Conservation (phyloP, 2,888 invertebrate genomes). For the Psylliodes chrysocephalus region DNA sequence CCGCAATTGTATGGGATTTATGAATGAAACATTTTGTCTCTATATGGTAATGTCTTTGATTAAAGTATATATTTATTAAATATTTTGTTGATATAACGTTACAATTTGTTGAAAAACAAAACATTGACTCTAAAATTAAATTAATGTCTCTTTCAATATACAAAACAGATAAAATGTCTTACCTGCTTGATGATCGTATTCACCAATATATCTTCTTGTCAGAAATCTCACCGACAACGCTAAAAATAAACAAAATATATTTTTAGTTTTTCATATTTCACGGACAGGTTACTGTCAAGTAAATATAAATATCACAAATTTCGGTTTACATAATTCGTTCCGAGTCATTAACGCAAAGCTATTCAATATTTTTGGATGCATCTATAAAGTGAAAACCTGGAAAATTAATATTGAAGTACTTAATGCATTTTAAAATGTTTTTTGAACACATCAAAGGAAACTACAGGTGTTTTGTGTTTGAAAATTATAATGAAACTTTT, state of each 20-base stretch:
- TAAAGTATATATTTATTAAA: too few species aligned
- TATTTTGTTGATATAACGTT: too few species aligned
- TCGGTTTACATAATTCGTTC: not conserved
- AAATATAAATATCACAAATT: not conserved
- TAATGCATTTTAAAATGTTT: too few species aligned
- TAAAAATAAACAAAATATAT: conserved; percentile 53
- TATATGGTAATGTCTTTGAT: too few species aligned
- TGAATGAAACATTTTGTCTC: too few species aligned
- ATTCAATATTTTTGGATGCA: not conserved
- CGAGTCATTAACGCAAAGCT: not conserved
- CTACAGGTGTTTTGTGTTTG: too few species aligned
- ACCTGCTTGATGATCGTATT: conserved; percentile 95
- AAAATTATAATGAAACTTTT: too few species aligned
- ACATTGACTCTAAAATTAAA: too few species aligned
- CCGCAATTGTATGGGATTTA: too few species aligned
- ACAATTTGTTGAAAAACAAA: too few species aligned
- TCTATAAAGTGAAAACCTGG: not conserved
- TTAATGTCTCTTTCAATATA: too few species aligned
- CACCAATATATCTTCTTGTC: conserved; percentile 93
- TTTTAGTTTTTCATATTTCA: conserved; percentile 36
- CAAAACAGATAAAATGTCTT: conserved; percentile 57
- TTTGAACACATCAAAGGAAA: too few species aligned
- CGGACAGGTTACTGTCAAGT: conserved; percentile 23
- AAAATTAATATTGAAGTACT: not conserved
- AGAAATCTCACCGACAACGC: conserved; percentile 81